These are phyloP conservation scores for Austrofundulus limnaeus DNA, from an alignment of 2,113 vertebrate genomes.

Conservation along the genomic window DNA sequence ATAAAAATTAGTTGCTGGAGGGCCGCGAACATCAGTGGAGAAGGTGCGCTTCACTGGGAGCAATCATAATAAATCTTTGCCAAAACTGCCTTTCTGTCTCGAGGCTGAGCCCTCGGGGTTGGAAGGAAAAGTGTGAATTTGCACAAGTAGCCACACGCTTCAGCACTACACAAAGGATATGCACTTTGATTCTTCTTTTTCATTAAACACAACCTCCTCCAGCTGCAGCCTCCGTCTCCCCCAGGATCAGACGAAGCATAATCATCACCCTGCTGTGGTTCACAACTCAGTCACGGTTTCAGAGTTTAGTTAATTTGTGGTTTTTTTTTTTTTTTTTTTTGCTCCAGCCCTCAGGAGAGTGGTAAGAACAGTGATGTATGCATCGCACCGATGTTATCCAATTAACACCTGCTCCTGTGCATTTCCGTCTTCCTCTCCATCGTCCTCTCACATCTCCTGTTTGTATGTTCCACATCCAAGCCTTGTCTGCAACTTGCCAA, in stretches of 20 bases:
- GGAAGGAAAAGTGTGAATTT: not conserved
- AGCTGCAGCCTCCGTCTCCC: constrained; percentile 30
- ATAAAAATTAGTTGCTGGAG: constrained; percentile 37
- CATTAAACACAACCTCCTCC: constrained; percentile 46
- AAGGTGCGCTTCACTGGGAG: constrained; percentile 20
- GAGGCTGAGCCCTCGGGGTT: constrained; percentile 35
- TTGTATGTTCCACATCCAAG: constrained; percentile 18
- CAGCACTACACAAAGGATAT: not conserved
- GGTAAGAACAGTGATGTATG: constrained; percentile 18
- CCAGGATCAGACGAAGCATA: constrained; percentile 43
- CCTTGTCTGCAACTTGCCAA: constrained; percentile 39
- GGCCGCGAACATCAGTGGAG: constrained; percentile 15
- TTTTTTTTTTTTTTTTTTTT: too few species aligned
- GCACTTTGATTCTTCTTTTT: constrained; percentile 34
- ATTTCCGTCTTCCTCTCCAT: constrained; percentile 28
- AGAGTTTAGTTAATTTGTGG: too few species aligned
- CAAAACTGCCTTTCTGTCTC: constrained; percentile 23
- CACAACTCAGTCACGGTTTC: too few species aligned
- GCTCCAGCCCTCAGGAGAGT: constrained; percentile 21
- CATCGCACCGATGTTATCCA: constrained; percentile 52
- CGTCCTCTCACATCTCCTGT: constrained; percentile 11
- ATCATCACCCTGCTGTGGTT: constrained; percentile 48
- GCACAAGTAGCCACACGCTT: not conserved
- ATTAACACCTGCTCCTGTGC: constrained; percentile 62
- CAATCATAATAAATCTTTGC: constrained; percentile 16